A percentile compares a stretch with the other conserved stretches of the same genome.
These are phyloP conservation scores for Kryptolebias ocellatus DNA, from an alignment of 2,797 vertebrate genomes.

Conservation along the genomic window DNA sequence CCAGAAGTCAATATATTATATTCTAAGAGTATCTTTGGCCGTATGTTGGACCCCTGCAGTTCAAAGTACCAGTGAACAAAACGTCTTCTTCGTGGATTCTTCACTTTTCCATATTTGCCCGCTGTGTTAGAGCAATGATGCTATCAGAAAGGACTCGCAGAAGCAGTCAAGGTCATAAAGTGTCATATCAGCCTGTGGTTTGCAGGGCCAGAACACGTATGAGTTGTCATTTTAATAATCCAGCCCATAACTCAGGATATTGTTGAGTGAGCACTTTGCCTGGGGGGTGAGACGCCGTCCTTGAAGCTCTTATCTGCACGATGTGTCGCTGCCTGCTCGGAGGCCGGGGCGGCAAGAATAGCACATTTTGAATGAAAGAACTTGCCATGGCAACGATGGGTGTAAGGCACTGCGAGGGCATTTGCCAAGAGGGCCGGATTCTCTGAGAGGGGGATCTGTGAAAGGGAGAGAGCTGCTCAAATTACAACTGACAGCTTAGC, in stretches of 20 bases:
- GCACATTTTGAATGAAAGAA: slow-evolving; percentile 42
- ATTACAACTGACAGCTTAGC: slow-evolving; percentile 55
- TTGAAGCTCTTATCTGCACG: slow-evolving; percentile 51
- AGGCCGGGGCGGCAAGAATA: slow-evolving; percentile 60
- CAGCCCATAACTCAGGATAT: slow-evolving; percentile 27
- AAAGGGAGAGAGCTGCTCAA: slow-evolving; percentile 38
- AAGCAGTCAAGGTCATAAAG: slow-evolving; percentile 13
- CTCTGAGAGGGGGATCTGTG: slow-evolving; percentile 28
- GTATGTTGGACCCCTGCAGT: no score
- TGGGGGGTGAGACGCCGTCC: slow-evolving; percentile 29
- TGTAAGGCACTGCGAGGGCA: slow-evolving; percentile 39
- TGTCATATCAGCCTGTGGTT: slow-evolving; percentile 13
- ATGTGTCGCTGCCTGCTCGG: slow-evolving; percentile 26
- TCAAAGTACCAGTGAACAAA: no score
- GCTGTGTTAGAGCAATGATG: no score
- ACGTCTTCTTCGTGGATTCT: no score
- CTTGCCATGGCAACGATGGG: slow-evolving; percentile 60
- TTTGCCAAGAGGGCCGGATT: slow-evolving; percentile 34
- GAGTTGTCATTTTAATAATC: slow-evolving; percentile 38
- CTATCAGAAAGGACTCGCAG: no score
- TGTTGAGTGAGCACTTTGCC: slow-evolving; percentile 41
- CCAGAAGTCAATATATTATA: no score
- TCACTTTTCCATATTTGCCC: no score
- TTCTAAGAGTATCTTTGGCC: no score
- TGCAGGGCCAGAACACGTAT: slow-evolving; percentile 6